Percentiles rank a stretch among this genome's conserved stretches.
Evolutionary conservation across 2,888 invertebrate genomes (phyloP).

Genomic region (Orthosia incerta): DNA sequence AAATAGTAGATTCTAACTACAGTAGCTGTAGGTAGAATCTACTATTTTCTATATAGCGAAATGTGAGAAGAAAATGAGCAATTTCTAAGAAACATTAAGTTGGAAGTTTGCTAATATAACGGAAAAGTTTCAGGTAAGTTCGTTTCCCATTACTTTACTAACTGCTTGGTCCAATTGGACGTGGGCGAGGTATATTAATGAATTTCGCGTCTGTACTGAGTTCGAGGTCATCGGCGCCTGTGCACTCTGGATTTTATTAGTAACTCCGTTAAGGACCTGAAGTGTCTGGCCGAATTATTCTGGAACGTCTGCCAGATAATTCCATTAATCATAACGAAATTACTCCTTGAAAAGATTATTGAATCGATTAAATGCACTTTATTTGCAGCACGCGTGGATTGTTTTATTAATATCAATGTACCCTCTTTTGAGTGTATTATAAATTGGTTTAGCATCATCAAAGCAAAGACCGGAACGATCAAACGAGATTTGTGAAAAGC

Average conservation of each 20-base stretch:
- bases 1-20: constrained; percentile 14
- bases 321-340: constrained; percentile 15
- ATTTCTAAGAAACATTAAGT: constrained; percentile 58
- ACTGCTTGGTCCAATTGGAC: constrained; percentile 81
- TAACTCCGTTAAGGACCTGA: constrained; percentile 37
- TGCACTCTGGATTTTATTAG: constrained; percentile 61
- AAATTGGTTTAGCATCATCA: constrained; percentile 22
- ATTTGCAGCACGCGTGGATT: constrained; percentile 1
- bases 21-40: not conserved
- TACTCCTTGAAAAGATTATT: constrained; percentile 1
- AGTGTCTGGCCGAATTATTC: constrained; percentile 33
- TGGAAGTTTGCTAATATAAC: constrained; percentile 65
- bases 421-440: not conserved
- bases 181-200: constrained; percentile 85
- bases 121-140: constrained; percentile 73
- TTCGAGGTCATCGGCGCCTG: constrained; percentile 69
- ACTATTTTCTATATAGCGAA: constrained; percentile 1
- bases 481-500: constrained; percentile 75
- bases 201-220: constrained; percentile 75
- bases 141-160: constrained; percentile 82
- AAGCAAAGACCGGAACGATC: constrained; percentile 63
- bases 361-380: not conserved
- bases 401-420: not conserved
- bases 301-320: constrained; percentile 20
- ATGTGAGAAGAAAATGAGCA: constrained; percentile 34